Evolutionary conservation across 2,113 vertebrate genomes (phyloP), one percentile per base, ranked within the genome.

Genomic region (Vulpes ferrilata): DNA sequence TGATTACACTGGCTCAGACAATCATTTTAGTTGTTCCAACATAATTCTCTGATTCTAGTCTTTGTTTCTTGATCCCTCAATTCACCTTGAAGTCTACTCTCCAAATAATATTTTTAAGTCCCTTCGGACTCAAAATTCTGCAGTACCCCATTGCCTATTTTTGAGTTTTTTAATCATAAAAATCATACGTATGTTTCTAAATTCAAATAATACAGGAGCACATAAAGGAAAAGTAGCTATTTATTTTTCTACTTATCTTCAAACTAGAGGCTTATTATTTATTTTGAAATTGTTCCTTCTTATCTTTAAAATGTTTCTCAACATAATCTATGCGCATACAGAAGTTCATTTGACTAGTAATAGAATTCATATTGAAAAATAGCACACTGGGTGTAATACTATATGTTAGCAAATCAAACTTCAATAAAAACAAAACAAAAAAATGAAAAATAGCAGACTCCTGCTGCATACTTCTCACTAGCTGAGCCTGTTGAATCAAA

Each of bases 211-310:
- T 83, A 59, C 6, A 51, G 19, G 53, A 67, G 3, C 25, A 0
- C 62, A 64, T 69, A 80, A 81, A 73, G 16, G 25, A 93, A 79
- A 90, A 51, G n/a, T 35, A 12, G n/a, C 51, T 85, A 2, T 48
- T 32, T 65, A 65, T 20, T 32, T 79, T 79, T 79, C 76, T 38
- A 15, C 19, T 43, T 67, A 64, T 73, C 59, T 85, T 88, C 7
- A 82, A 95, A 48, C 19, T 48, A 48, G 83, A 94, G 48, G 38
- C 20, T 69, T 71, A 17, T 25, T 81, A 27, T 64, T 82, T 90
- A 88, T 88, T 94, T 95, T 67, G 38, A 79, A 32, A 90, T 85
- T 87, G 32, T 73, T 69, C 90, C 23, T 78, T 84, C 60, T 69
- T 23, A 80, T 74, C 11, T 78, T 96, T 64, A 71, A 71, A 90